Conservation (phyloP, 1,140 invertebrate species). For the Pseudomyrmex gracilis region DNA sequence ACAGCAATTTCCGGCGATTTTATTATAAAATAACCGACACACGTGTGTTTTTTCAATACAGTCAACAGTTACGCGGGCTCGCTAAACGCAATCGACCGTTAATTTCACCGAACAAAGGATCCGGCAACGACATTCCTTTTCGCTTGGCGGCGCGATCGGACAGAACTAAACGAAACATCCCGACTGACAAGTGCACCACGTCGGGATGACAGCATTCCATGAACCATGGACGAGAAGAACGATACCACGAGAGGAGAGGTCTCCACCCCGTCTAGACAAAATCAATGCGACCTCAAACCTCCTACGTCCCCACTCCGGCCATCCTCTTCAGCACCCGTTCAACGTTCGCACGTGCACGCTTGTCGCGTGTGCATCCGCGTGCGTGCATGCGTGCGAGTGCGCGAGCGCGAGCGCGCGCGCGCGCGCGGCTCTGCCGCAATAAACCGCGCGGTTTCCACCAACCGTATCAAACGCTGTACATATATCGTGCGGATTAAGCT, state of each 20-base stretch:
- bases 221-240: constrained; percentile 66
- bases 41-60: not conserved
- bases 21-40: not conserved
- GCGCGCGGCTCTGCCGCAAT: too few species aligned
- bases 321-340: constrained; percentile 60
- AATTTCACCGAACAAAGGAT: not conserved
- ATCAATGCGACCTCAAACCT: constrained; percentile 83
- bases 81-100: not conserved
- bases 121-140: constrained; percentile 15
- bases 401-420: too few species aligned
- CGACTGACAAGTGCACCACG: constrained; percentile 40
- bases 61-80: not conserved
- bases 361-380: constrained; percentile 42
- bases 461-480: too few species aligned
- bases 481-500: too few species aligned
- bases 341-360: constrained; percentile 64
- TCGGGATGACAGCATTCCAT: constrained; percentile 61
- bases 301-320: constrained; percentile 56
- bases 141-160: not conserved
- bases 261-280: constrained; percentile 84
- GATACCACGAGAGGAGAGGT: constrained; percentile 75
- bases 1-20: not conserved
- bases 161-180: not conserved
- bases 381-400: not conserved
- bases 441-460: too few species aligned